Evolutionary conservation across 2,797 vertebrate genomes (phyloP), one percentile per base, ranked within the genome.

Genomic region (Squalus acanthias): DNA sequence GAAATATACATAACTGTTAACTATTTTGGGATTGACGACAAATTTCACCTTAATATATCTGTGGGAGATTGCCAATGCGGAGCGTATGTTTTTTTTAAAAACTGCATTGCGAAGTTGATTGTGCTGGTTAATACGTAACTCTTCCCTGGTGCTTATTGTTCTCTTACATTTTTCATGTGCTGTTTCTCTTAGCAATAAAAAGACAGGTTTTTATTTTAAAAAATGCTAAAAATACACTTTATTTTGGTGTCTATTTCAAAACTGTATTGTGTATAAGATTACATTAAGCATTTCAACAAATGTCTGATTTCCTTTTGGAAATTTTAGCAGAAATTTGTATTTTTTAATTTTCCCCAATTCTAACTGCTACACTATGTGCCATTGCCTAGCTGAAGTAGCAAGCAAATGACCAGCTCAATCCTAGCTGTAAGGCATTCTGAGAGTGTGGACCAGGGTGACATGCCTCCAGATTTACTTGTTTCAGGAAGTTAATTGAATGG

Each of bases 161-260:
- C 98, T 98, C 97, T 97, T 97, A 97, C 97, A 98, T 99, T 97
- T 97, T 98, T 98, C 98, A 98, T 98, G 98, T 99, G 98, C 98
- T 99, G 98, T 99, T 99, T 99, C 99, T 99, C 98, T 98, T 98
- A 99, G 99, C 99, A 99, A 99, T 99, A 99, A 99, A 99, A 98
- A 95, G 94, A 60, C 94, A 74, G 29, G 70, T 60, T 76, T 93
- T 95, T 95, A 95, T 95, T 76, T 8, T 39, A 39, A 63, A 60
- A 69, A 94, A 72, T 22, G 24, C 53, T 24, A 53, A 95, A 76
- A 33, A 57, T 95, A 22, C 29, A 69, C 63, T 93, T 22, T 93
- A 10, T 46, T 93, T 93, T 69, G 82, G 17, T 85, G 9, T 93
- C n/a, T 33, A 29, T n/a, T 67, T 93, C n/a, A 69, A 24, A 69